These are phyloP conservation scores for Pasiphila rectangulata DNA, from an alignment of 2,888 invertebrate species.

Conservation along the genomic window DNA sequence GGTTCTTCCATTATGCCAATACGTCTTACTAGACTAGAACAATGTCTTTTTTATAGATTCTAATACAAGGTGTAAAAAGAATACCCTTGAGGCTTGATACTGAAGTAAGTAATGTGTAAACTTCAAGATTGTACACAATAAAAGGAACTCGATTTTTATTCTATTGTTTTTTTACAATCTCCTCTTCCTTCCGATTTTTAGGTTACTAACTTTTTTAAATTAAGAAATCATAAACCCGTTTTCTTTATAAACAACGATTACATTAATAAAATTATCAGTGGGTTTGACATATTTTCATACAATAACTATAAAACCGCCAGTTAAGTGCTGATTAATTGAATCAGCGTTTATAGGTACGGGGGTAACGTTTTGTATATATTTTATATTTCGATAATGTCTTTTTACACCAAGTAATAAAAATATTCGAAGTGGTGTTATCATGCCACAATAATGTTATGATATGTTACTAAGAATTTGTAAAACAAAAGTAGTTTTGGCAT, in stretches of 20 bases:
- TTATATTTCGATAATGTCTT: conserved; percentile 6
- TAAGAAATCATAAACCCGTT: too few species aligned
- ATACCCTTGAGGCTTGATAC: conserved; percentile 23
- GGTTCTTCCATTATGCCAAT: conserved; percentile 27
- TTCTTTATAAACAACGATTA: too few species aligned
- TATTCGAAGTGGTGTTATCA: not conserved
- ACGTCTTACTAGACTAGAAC: conserved; percentile 24
- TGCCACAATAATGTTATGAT: too few species aligned
- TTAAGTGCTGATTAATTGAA: too few species aligned
- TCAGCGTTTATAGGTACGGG: too few species aligned
- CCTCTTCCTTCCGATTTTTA: too few species aligned
- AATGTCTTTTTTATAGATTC: conserved; percentile 29
- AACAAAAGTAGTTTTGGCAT: not conserved
- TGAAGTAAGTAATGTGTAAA: conserved; percentile 27
- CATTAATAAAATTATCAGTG: too few species aligned
- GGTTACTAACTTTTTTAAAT: too few species aligned
- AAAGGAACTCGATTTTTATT: conserved; percentile 26
- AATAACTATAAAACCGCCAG: too few species aligned
- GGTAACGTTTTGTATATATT: not conserved
- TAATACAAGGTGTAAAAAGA: conserved; percentile 27
- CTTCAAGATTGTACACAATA: conserved; percentile 27
- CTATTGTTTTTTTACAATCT: conserved; percentile 12
- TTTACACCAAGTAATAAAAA: conserved; percentile 18
- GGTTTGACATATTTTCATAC: too few species aligned
- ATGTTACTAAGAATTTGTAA: not conserved